Evolutionary conservation across 2,797 vertebrate genomes (phyloP).

Genomic region (Lithobates sylvaticus): DNA sequence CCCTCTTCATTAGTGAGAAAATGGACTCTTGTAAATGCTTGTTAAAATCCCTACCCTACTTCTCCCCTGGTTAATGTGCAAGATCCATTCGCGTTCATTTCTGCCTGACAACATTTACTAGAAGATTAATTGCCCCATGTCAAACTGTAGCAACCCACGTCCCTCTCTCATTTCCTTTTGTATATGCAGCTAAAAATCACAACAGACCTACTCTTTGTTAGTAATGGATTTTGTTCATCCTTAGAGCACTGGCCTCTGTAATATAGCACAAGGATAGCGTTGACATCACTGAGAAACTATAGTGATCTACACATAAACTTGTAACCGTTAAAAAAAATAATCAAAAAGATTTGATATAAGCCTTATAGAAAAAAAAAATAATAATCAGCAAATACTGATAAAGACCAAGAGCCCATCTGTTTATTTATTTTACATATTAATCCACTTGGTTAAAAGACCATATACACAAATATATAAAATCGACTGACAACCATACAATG

Average conservation of each 20-base stretch:
- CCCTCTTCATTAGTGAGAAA: conserved; percentile 99
- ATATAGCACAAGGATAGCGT: not conserved
- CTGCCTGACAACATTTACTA: conserved; percentile 98
- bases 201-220: conserved; percentile 94
- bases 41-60: conserved; percentile 99
- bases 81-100: conserved; percentile 99
- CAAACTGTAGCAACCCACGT: conserved; percentile 97
- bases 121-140: conserved; percentile 99
- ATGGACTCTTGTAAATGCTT: conserved; percentile 99
- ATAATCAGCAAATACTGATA: not conserved
- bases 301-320: not conserved
- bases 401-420: not conserved
- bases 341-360: not conserved
- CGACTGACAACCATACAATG: no score
- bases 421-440: no score
- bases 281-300: not conserved
- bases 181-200: conserved; percentile 92
- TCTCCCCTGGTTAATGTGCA: conserved; percentile 97
- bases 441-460: not conserved
- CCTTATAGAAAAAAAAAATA: not conserved
- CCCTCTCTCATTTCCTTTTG: conserved; percentile 98
- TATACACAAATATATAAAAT: not conserved
- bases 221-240: conserved; percentile 70
- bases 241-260: not conserved
- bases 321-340: not conserved